A percentile compares a stretch with the other conserved stretches of the same genome.
phyloP scores from a whole-genome alignment of 2,797 vertebrate species.

The Remorina albescens region DNA sequence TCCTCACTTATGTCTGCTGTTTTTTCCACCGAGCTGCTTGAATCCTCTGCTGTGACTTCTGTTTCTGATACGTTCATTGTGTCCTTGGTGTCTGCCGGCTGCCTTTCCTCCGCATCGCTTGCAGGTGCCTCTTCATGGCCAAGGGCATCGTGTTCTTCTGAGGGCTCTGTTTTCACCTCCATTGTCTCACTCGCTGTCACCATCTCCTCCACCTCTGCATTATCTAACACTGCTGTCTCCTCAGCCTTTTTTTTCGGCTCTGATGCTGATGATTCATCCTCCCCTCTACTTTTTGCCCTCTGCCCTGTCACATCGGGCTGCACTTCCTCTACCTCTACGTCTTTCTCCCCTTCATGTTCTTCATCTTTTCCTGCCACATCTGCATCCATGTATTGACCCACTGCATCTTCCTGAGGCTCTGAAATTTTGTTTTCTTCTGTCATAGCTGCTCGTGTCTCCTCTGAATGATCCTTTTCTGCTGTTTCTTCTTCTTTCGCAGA shows the following conservation, averaged over 20 bases:
- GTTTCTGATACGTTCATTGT: constrained; percentile 33
- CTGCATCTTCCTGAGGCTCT: constrained; percentile 39
- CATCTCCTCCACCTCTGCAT: constrained; percentile 50
- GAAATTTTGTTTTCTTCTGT: constrained; percentile 45
- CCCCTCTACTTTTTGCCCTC: constrained; percentile 44
- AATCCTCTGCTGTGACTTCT: constrained; percentile 47
- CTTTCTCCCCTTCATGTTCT: constrained; percentile 35
- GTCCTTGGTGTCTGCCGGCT: constrained; percentile 44
- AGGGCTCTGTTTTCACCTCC: constrained; percentile 69
- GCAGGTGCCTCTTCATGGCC: constrained; percentile 66
- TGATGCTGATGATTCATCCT: constrained; percentile 60
- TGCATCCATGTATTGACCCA: constrained; percentile 16
- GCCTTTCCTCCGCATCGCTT: constrained; percentile 43
- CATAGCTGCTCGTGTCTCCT: constrained; percentile 36
- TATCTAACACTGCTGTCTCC: constrained; percentile 52
- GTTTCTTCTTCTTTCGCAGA: constrained; percentile 24
- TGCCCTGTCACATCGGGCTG: constrained; percentile 25
- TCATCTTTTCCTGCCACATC: constrained; percentile 35
- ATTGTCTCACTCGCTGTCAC: constrained; percentile 44
- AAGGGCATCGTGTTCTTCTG: constrained; percentile 66
- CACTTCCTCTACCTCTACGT: constrained; percentile 20
- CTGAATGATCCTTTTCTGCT: constrained; percentile 34
- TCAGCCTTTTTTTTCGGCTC: constrained; percentile 45
- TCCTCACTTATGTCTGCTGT: constrained; percentile 33
- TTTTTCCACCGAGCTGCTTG: constrained; percentile 57